phyloP scores from a whole-genome alignment of 37 sponge, comb jelly and placozoan genomes.

The Halisarca cf. caerulea region DNA sequence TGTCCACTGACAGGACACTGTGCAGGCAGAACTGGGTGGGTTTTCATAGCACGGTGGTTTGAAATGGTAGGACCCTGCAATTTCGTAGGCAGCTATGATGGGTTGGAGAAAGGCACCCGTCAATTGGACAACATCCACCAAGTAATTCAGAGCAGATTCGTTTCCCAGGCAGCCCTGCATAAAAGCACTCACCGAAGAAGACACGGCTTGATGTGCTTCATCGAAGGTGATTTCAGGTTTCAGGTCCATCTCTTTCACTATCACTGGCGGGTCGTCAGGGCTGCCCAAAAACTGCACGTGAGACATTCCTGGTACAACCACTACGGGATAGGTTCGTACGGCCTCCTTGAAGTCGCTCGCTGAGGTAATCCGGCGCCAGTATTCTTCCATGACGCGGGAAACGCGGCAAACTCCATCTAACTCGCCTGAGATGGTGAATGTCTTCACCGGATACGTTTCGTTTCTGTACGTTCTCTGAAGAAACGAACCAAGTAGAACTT shows the following conservation, averaged over 20 bases:
- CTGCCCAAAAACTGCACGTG: conserved; percentile 28
- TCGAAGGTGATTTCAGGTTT: conserved; percentile 23
- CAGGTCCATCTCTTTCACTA: conserved; percentile 23
- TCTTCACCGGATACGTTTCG: conserved; percentile 26
- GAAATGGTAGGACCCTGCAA: conserved; percentile 48
- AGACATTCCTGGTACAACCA: conserved; percentile 22
- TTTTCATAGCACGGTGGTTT: conserved; percentile 44
- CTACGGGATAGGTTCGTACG: not conserved
- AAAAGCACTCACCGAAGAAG: conserved; percentile 2
- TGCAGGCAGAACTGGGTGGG: conserved; percentile 13
- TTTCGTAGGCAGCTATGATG: conserved; percentile 10
- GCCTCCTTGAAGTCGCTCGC: not conserved
- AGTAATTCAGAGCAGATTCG: not conserved
- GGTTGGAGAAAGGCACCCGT: conserved; percentile 41
- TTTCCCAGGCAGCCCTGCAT: not conserved
- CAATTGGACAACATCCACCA: not conserved
- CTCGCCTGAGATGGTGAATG: not conserved
- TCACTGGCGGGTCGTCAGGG: not conserved
- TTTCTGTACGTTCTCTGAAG: conserved; percentile 30
- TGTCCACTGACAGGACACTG: conserved; percentile 21
- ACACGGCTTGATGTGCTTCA: conserved; percentile 3
- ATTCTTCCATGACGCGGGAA: conserved; percentile 31
- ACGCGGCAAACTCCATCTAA: conserved; percentile 44
- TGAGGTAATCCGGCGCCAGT: conserved; percentile 8
- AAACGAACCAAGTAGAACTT: conserved; percentile 26